Conservation (phyloP, 2,888 invertebrate genomes). For the Galeruca laticollis region DNA sequence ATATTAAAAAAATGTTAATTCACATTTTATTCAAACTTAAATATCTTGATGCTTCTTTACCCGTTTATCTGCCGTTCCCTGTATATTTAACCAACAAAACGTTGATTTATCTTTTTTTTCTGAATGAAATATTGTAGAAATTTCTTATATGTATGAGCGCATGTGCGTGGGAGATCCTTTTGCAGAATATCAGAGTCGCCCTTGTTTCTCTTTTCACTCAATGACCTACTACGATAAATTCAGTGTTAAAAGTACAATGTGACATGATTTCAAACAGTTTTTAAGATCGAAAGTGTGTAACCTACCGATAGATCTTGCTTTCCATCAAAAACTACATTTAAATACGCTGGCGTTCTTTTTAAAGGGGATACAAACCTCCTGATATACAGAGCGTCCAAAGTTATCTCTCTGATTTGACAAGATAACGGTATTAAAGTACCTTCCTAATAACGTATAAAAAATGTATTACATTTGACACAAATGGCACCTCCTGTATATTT, state of each 20-base stretch:
- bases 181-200: conserved; percentile 29
- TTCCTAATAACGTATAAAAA: too few species aligned
- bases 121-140: conserved; percentile 43
- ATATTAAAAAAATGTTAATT: too few species aligned
- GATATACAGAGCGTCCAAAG: too few species aligned
- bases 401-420: too few species aligned
- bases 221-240: conserved; percentile 38
- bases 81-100: background rate
- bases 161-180: conserved; percentile 40
- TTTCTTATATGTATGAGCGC: conserved; percentile 12
- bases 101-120: background rate
- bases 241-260: background rate
- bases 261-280: conserved; percentile 21
- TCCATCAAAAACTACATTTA: background rate
- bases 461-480: too few species aligned
- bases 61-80: too few species aligned
- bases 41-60: too few species aligned
- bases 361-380: too few species aligned
- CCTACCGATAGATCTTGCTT: conserved; percentile 6
- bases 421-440: too few species aligned
- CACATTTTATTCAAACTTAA: too few species aligned
- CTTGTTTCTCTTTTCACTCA: conserved; percentile 41
- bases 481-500: too few species aligned
- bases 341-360: too few species aligned
- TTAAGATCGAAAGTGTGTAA: conserved; percentile 14